Evolutionary conservation across 53 echinoderm and acorn worm species (phyloP), one percentile per base, ranked within the genome.

Genomic region (Hippasteria phrygiana): DNA sequence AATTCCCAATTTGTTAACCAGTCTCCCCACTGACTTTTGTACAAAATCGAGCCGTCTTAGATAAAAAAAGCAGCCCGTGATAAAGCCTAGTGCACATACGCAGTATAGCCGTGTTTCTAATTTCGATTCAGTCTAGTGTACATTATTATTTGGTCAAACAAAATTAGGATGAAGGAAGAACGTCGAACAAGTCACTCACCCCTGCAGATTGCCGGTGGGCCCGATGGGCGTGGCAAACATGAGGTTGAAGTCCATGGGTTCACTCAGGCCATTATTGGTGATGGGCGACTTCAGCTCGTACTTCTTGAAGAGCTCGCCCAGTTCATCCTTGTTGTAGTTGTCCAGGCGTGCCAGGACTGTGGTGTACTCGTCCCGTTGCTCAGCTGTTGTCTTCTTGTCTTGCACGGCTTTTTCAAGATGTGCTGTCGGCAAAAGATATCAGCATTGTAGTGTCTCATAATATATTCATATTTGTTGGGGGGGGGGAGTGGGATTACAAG

Each of bases 191-290:
- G 4, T 6, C 43, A 22, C 95, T 95, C 47, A 98, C 99, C 99
- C 99, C 13, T 90, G 94, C 59, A 93, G 46, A 28, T 93, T 94
- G 32, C 95, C 94, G 37, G 94, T 80, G 33, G 99, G 99, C 0
- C 99, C 99, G 38, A 98, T 98, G 55, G 81, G 87, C 4, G 99
- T 98, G 34, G 71, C 89, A 85, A 98, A 98, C 95, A 98, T 98
- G 31, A 96, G 95, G 53, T 97, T 97, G 78, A 96, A 98, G 43
- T 98, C 95, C 89, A 91, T 91, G n/a, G 99, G 99, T 6, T 96
- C 93, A 11, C 94, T 91, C 74, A 98, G 78, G 13, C 79, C 87
- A 63, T 98, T 98, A 88, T 94, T 94, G 47, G 99, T 96, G 40
- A 89, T 89, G 32, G 99, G 99, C 67, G 99, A 98, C 27, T 89